Conservation (phyloP, 2,113 vertebrate genomes). For the Anguilla rostrata region DNA sequence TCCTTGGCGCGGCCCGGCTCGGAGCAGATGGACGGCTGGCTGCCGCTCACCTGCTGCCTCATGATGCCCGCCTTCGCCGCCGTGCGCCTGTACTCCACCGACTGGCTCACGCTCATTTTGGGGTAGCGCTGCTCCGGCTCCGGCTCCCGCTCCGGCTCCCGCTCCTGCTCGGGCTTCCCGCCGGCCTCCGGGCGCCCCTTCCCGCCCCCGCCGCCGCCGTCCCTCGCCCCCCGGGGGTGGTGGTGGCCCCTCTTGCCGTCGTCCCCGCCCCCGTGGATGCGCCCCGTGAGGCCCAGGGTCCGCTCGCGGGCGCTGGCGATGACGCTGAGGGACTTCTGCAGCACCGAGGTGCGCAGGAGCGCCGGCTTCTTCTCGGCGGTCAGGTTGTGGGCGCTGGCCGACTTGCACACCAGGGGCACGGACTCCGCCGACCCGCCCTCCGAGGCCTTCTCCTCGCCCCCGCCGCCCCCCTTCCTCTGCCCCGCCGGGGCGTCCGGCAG, state of each 20-base stretch:
- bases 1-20: conserved; percentile 76
- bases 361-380: conserved; percentile 90
- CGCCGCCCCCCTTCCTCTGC: conserved; percentile 67
- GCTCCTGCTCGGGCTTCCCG: conserved; percentile 73
- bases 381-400: conserved; percentile 92
- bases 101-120: conserved; percentile 78
- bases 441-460: conserved; percentile 69
- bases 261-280: conserved; percentile 73
- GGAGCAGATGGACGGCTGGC: conserved; percentile 77
- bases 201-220: conserved; percentile 69
- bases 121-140: conserved; percentile 70
- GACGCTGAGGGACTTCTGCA: conserved; percentile 97
- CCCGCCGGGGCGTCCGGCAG: conserved; percentile 78
- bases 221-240: conserved; percentile 57
- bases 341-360: conserved; percentile 84
- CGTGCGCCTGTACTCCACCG: conserved; percentile 83
- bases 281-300: conserved; percentile 85
- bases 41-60: conserved; percentile 87
- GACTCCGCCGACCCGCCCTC: conserved; percentile 85
- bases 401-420: conserved; percentile 94
- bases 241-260: conserved; percentile 66
- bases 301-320: conserved; percentile 96
- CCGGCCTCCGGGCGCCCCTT: conserved; percentile 75
- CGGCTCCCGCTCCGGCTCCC: conserved; percentile 51
- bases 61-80: conserved; percentile 91